phyloP scores from a whole-genome alignment of 1,140 invertebrate genomes.

The Trachelipus rathkii region DNA sequence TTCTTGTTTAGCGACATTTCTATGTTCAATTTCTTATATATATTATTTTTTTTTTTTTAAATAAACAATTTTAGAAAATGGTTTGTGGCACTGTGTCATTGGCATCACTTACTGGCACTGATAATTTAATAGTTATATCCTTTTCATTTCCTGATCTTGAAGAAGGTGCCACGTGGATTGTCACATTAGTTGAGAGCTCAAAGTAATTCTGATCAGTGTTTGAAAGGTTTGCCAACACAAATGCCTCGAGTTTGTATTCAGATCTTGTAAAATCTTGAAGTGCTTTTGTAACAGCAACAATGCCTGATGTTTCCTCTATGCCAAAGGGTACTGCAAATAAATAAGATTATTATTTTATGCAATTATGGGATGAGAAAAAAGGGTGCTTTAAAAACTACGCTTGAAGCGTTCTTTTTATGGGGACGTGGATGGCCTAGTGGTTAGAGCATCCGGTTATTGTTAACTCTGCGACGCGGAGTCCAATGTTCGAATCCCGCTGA shows the following conservation, averaged over 20 bases:
- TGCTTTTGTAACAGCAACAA: constrained; percentile 75
- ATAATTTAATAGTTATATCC: not conserved
- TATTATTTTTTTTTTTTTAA: too few relatives aligned
- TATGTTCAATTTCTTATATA: too few relatives aligned
- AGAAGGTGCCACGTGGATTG: constrained; percentile 71
- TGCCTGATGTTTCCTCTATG: constrained; percentile 80
- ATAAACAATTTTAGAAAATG: too few relatives aligned
- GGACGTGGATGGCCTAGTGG: too few relatives aligned
- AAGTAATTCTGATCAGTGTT: constrained; percentile 53
- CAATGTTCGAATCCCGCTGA: too few relatives aligned
- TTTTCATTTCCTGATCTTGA: not conserved
- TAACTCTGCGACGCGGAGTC: too few relatives aligned
- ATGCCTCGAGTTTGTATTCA: constrained; percentile 73
- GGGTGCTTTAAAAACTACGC: too few relatives aligned
- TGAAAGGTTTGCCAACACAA: constrained; percentile 59
- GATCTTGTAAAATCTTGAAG: constrained; percentile 64
- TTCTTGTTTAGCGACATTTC: too few relatives aligned
- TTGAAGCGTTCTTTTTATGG: too few relatives aligned
- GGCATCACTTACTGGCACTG: not conserved
- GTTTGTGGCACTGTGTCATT: too few relatives aligned
- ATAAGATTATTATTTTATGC: constrained; percentile 11
- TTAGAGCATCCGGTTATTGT: too few relatives aligned
- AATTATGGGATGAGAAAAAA: too few relatives aligned
- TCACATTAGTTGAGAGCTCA: constrained; percentile 71
- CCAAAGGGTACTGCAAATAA: constrained; percentile 75